Base-by-base conservation (phyloP, 2,113 vertebrate genomes). In the Proteles cristata region DNA sequence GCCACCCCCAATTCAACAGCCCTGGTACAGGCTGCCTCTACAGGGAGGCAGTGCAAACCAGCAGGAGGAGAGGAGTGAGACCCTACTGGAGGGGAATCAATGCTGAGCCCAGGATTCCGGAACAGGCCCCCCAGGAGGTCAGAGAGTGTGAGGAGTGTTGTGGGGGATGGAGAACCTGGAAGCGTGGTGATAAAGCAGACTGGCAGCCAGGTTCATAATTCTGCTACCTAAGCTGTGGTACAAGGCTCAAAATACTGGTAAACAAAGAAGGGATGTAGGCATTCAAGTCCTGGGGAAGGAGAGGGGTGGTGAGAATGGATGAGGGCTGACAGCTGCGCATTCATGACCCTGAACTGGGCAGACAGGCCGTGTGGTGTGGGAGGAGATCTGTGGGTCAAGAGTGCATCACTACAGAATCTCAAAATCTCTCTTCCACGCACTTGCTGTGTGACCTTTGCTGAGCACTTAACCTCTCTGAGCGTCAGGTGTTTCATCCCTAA, bases 21-120 rank as follows among this genome's bases (percentile, higher is more conserved):
- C 0, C 12, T 50, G 12, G 16, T 2, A 50, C 33, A 69, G 16
- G 9, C 25, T 6, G 10, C 12, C 11, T 50, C 58, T 11, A 3
- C 28, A 11, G 14, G 35, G 17, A 69, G 35, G 31, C 66, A 33
- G 48, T 14, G 39, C 25, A 35, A 8, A 12, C 11, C 11, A 19
- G 14, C 17, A 21, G 48, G 48, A 43, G 25, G 48, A 11, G 65
- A 48, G 3, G 10, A n/a, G 31, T 2, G 7, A 58, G 26, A 28
- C 23, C 31, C 1, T 19, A 17, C 21, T 2, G 2, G 8, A 21
- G 4, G 14, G 0, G 28, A 5, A 0, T 1, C 9, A 11, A 15
- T 11, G 33, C 8, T 2, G 28, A 58, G 53, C 14, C 7, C 14
- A 4, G 1, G n/a, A 35, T 28, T 45, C 23, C 0, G 17, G 21